phyloP scores from a whole-genome alignment of 2,888 invertebrate genomes.

The Caenorhabditis sinica region DNA sequence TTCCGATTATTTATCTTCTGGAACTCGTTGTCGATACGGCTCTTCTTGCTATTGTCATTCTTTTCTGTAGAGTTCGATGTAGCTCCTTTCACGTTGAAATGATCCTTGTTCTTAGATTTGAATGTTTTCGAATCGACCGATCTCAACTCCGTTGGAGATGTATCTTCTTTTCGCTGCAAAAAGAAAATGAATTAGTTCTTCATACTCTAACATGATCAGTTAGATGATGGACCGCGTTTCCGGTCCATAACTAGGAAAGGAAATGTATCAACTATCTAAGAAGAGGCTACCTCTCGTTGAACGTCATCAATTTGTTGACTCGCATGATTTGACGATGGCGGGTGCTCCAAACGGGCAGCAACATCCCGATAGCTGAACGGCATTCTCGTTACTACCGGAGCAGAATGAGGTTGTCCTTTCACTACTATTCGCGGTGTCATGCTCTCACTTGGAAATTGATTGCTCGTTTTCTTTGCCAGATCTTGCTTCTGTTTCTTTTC shows the following conservation, averaged over 20 bases:
- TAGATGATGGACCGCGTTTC: background rate
- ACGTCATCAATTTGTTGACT: constrained; percentile 28
- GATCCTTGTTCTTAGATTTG: constrained; percentile 6
- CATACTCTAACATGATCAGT: too few relatives aligned
- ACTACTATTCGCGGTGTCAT: constrained; percentile 42
- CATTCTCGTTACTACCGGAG: constrained; percentile 72
- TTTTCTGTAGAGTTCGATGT: constrained; percentile 10
- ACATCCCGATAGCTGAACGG: constrained; percentile 70
- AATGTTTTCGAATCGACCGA: constrained; percentile 8
- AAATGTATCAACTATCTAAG: background rate
- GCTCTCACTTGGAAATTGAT: constrained; percentile 28
- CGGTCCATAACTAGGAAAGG: background rate
- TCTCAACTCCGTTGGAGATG: constrained; percentile 4
- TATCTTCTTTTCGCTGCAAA: constrained; percentile 45
- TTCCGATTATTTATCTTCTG: constrained; percentile 59
- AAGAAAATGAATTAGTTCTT: background rate
- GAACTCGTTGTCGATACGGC: constrained; percentile 50
- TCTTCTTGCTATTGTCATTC: constrained; percentile 31
- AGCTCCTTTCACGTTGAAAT: background rate
- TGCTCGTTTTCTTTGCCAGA: constrained; percentile 54
- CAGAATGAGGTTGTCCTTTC: constrained; percentile 69
- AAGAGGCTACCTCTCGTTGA: constrained; percentile 33
- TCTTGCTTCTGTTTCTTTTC: constrained; percentile 64
- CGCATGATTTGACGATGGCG: background rate
- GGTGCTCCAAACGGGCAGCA: constrained; percentile 53